Conservation (phyloP, 2,888 invertebrate species). For the Druceiella hillmani region DNA sequence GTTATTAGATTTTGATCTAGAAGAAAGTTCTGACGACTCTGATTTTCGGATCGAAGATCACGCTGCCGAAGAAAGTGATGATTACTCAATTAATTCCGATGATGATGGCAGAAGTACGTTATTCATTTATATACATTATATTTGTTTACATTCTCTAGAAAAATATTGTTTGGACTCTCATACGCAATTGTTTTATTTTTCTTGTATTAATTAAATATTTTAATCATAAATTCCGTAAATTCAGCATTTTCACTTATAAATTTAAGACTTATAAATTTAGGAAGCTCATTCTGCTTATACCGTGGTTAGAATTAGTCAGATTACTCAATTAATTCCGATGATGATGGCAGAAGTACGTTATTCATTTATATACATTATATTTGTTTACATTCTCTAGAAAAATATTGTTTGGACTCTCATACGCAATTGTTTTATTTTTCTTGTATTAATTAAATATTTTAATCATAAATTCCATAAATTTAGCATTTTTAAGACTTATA, state of each 20-base stretch:
- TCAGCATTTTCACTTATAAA: no score
- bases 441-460: no score
- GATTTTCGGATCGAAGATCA: constrained; percentile 90
- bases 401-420: neutral
- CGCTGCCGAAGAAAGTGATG: constrained; percentile 71
- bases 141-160: constrained; percentile 7
- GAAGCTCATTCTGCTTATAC: no score
- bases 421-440: neutral
- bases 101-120: constrained; percentile 55
- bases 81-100: constrained; percentile 63
- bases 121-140: constrained; percentile 5
- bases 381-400: constrained; percentile 6
- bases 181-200: neutral
- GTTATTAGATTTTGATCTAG: constrained; percentile 76
- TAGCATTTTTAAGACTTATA: no score
- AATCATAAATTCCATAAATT: no score
- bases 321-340: constrained; percentile 63
- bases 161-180: neutral
- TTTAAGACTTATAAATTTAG: no score
- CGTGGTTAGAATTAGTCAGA: constrained; percentile 38
- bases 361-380: constrained; percentile 5
- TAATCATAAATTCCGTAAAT: no score
- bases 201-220: no score
- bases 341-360: constrained; percentile 52
- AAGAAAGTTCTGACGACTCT: constrained; percentile 90